These are phyloP conservation scores for Cepaea nemoralis DNA, from an alignment of 1,140 invertebrate species.

Conservation along the genomic window DNA sequence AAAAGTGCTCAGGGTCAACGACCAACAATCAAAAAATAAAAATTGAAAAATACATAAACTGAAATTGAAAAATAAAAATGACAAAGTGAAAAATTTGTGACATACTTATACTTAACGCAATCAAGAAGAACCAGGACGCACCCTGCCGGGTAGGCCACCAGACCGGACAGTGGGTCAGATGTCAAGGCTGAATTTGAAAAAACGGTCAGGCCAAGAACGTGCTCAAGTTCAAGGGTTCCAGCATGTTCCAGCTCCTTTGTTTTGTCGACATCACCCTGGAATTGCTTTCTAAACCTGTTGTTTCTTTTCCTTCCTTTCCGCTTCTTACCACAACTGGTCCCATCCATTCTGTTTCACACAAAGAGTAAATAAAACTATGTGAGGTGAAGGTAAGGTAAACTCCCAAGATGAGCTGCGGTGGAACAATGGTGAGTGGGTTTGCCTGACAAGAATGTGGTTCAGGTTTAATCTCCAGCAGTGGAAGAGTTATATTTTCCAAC, in stretches of 20 bases:
- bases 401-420: no score
- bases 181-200: slow-evolving; percentile 36
- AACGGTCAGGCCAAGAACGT: slow-evolving; percentile 33
- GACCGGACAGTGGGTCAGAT: slow-evolving; percentile 18
- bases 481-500: no score
- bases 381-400: no score
- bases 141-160: slow-evolving; percentile 33
- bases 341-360: slow-evolving; percentile 18
- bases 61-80: no score
- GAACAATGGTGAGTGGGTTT: no score
- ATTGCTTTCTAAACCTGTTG: neutral
- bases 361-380: neutral
- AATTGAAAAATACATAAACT: no score
- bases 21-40: no score
- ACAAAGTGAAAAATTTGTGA: no score
- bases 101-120: slow-evolving; percentile 36
- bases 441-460: no score
- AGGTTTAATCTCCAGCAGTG: no score
- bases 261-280: neutral
- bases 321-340: neutral
- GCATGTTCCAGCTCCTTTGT: neutral
- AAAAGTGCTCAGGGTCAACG: no score
- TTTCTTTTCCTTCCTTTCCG: neutral
- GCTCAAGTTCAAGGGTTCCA: slow-evolving; percentile 8
- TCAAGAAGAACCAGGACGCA: slow-evolving; percentile 28